A percentile compares a stretch with the other conserved stretches of the same genome.
phyloP scores from a whole-genome alignment of 2,888 invertebrate species.

The Drosophila formosana region DNA sequence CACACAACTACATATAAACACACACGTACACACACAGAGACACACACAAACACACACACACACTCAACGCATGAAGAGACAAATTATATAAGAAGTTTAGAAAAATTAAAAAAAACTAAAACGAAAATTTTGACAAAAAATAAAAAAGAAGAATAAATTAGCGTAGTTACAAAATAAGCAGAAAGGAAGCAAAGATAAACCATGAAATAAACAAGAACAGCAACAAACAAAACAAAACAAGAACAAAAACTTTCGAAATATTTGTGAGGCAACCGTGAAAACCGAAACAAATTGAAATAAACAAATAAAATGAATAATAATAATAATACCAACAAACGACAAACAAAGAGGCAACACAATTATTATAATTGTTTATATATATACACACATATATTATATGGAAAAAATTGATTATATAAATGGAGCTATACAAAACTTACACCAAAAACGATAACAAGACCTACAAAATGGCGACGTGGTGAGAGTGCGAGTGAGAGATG shows the following conservation, averaged over 20 bases:
- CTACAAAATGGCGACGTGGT: slow-evolving; percentile 41
- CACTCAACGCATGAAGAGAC: slow-evolving; percentile 74
- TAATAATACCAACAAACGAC: not conserved
- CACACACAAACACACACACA: slow-evolving; percentile 30
- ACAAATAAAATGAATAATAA: slow-evolving; percentile 20
- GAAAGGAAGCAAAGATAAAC: slow-evolving; percentile 57
- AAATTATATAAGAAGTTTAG: slow-evolving; percentile 82
- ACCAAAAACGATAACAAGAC: slow-evolving; percentile 47
- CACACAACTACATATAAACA: slow-evolving; percentile 44
- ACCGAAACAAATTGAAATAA: slow-evolving; percentile 41
- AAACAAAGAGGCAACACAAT: slow-evolving; percentile 58
- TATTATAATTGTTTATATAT: slow-evolving; percentile 80
- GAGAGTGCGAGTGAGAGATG: slow-evolving; percentile 5
- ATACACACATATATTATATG: slow-evolving; percentile 75
- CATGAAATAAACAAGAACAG: slow-evolving; percentile 35
- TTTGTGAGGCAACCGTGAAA: slow-evolving; percentile 64
- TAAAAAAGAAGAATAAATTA: slow-evolving; percentile 58
- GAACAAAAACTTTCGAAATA: slow-evolving; percentile 46
- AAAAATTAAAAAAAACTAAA: slow-evolving; percentile 67
- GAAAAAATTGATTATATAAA: slow-evolving; percentile 71
- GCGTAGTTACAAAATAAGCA: slow-evolving; percentile 77
- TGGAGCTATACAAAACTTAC: slow-evolving; percentile 72
- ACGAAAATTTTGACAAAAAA: slow-evolving; percentile 60
- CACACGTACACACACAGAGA: slow-evolving; percentile 23
- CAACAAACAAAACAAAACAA: slow-evolving; percentile 27